Evolutionary conservation across 2,797 vertebrate genomes (phyloP), one percentile per base, ranked within the genome.

Genomic region (Sebastes flavidus): DNA sequence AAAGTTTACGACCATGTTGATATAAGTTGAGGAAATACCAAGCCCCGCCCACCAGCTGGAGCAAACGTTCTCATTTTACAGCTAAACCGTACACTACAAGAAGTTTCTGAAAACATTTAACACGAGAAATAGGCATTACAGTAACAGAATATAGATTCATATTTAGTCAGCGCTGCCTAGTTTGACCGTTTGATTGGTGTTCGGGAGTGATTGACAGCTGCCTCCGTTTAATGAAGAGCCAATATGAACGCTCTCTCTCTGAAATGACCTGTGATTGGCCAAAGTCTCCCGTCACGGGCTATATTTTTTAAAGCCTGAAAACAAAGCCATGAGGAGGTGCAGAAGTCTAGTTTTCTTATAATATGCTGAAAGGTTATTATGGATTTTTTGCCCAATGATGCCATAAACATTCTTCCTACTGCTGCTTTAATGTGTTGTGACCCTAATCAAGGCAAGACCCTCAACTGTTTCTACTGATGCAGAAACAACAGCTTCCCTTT

Each of bases 401-500:
- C 18, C 46, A 49, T 0, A 20, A 1, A 49, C 18, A 49, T 49
- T 49, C 16, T 49, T 20, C 46, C 46, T 49, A 49, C 8, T 49
- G 46, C 46, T 20, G 46, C 18, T 49, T 20, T 20, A 34, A 66
- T 59, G 22, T 11, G 7, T 16, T 13, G 7, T 63, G 67, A 62
- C 27, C 27, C 52, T 74, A 22, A 49, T 78, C 61, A 55, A 72
- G 34, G 16, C 25, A 4, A 42, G 34, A 80, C 22, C 20, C 2
- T 75, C 16, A 59, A 4, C n/a, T 55, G 56, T 69, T 46, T 55
- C 36, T 32, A 56, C 65, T 56, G 18, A 74, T 8, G 69, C 52
- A 25, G 27, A 77, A 66, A 54, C 58, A 65, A 83, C 78, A 85
- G 74, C 46, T 29, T 80, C 65, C 68, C 67, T 89, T 75, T 83